Percentiles rank a stretch among this genome's conserved stretches.
phyloP scores from a whole-genome alignment of 2,888 invertebrate species.

The Proisotoma minuta region DNA sequence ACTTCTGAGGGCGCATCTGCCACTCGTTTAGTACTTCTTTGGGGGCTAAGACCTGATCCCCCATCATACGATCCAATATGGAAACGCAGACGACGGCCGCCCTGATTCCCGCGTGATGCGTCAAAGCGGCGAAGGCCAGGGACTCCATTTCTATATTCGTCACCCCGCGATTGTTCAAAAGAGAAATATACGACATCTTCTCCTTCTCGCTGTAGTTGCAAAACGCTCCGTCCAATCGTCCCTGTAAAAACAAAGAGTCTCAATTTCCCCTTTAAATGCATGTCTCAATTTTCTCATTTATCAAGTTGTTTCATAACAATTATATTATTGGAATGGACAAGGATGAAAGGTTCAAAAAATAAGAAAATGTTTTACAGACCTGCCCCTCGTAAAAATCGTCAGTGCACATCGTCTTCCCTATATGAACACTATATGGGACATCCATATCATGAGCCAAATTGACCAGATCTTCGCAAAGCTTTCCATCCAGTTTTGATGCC shows the following conservation, averaged over 20 bases:
- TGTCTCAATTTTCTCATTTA: too few species aligned
- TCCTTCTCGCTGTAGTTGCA: conserved; percentile 83
- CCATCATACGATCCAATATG: conserved; percentile 82
- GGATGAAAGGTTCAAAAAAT: too few species aligned
- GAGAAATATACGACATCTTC: conserved; percentile 78
- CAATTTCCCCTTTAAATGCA: too few species aligned
- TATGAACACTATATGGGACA: conserved; percentile 79
- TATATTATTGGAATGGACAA: background rate
- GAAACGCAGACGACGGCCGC: conserved; percentile 93
- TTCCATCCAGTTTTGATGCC: conserved; percentile 76
- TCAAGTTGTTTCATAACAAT: background rate
- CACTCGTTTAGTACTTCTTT: conserved; percentile 85
- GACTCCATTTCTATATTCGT: conserved; percentile 98
- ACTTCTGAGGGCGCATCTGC: conserved; percentile 80
- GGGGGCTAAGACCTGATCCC: conserved; percentile 85
- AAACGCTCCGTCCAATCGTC: conserved; percentile 86
- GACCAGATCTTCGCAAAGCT: conserved; percentile 73
- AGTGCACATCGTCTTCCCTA: conserved; percentile 92
- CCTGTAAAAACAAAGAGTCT: conserved; percentile 73
- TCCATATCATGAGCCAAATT: conserved; percentile 64
- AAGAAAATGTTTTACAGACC: too few species aligned
- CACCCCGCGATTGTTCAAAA: conserved; percentile 71
- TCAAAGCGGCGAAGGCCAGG: conserved; percentile 85
- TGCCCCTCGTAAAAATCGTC: conserved; percentile 98
- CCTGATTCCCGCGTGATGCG: conserved; percentile 85